Conservation (phyloP, 2,888 invertebrate species). For the Xanthorhoe spadicearia region DNA sequence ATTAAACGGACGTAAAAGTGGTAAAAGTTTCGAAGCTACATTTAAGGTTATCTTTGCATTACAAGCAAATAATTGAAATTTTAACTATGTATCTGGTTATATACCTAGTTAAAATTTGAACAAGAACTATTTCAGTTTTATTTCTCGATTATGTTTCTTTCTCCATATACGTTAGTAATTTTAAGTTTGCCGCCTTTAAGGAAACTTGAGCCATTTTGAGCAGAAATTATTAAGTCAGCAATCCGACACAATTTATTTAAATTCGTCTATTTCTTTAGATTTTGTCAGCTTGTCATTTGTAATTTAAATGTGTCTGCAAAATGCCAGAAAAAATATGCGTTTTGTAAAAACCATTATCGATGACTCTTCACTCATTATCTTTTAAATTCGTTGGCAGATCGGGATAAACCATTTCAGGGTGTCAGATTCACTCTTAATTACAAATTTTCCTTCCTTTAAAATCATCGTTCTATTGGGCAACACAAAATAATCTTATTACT, state of each 20-base stretch:
- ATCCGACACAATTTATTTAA: slow-evolving; percentile 11
- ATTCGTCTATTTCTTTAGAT: slow-evolving; percentile 8
- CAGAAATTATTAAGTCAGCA: slow-evolving; percentile 14
- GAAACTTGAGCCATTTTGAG: not conserved
- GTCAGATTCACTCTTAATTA: not conserved
- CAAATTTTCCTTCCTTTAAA: not conserved
- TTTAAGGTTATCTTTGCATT: too few relatives aligned
- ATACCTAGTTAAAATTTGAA: too few relatives aligned
- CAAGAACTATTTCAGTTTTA: too few relatives aligned
- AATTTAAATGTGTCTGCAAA: not conserved
- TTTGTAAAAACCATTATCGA: not conserved
- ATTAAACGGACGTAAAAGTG: not conserved
- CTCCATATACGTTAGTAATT: not conserved
- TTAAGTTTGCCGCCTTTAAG: not conserved
- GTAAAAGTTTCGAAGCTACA: not conserved
- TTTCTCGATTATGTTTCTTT: not conserved
- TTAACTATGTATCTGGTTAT: too few relatives aligned
- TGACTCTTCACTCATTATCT: not conserved
- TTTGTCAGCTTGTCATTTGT: slow-evolving; percentile 1
- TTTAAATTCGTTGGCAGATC: too few relatives aligned
- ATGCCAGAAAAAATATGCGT: not conserved
- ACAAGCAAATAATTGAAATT: too few relatives aligned
- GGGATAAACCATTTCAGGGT: too few relatives aligned
- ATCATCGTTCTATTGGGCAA: too few relatives aligned
- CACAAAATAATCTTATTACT: too few relatives aligned